Conservation (phyloP, 2,888 invertebrate species). For the Drosophila helvetica region DNA sequence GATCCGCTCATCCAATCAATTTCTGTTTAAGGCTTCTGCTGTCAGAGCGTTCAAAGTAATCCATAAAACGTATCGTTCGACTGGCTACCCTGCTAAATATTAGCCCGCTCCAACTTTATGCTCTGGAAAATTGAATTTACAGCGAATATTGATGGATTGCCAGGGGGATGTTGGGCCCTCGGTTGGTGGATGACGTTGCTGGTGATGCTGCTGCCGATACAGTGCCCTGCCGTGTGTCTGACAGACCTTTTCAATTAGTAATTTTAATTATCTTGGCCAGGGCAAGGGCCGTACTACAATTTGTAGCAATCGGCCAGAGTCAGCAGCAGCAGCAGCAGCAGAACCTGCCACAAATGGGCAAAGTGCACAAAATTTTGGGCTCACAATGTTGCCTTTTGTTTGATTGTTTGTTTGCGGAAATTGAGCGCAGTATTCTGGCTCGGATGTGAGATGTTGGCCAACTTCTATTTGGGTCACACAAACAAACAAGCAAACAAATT, state of each 20-base stretch:
- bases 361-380: conserved; percentile 39
- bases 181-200: neutral
- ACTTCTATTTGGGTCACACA: conserved; percentile 61
- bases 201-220: neutral
- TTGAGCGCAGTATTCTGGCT: conserved; percentile 46
- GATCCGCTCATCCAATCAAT: conserved; percentile 14
- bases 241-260: conserved; percentile 67
- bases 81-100: conserved; percentile 19
- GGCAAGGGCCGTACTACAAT: neutral
- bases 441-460: conserved; percentile 25
- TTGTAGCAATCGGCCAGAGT: too few relatives aligned
- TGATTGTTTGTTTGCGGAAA: conserved; percentile 63
- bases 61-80: conserved; percentile 18
- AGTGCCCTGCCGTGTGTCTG: conserved; percentile 11
- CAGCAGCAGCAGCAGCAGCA: conserved; percentile 9
- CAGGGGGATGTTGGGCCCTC: neutral
- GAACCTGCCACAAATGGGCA: conserved; percentile 42
- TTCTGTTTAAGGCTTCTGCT: conserved; percentile 25
- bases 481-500: conserved; percentile 44
- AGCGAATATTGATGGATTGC: conserved; percentile 21
- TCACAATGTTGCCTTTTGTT: conserved; percentile 40
- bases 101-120: conserved; percentile 11
- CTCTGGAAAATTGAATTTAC: conserved; percentile 37
- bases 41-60: conserved; percentile 15
- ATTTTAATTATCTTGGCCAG: conserved; percentile 58